A percentile compares a stretch with the other conserved stretches of the same genome.
These are phyloP conservation scores for Aradus depressus DNA, from an alignment of 2,888 invertebrate species.

Conservation along the genomic window DNA sequence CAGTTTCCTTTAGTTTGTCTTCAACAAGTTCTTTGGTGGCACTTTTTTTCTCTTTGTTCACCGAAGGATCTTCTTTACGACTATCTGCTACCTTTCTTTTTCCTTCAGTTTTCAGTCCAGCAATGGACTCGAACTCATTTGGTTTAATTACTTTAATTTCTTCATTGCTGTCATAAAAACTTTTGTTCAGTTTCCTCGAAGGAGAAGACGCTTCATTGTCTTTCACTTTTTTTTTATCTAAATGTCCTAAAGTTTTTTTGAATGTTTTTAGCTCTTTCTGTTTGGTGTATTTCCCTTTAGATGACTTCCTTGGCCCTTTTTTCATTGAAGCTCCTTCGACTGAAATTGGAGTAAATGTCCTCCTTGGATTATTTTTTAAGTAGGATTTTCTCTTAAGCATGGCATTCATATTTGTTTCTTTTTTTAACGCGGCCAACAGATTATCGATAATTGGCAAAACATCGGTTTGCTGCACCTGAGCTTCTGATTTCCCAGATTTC, in stretches of 20 bases:
- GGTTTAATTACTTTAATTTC: background rate
- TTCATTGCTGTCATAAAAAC: background rate
- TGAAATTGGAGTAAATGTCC: too few species aligned
- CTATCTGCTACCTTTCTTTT: background rate
- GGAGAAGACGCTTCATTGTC: too few species aligned
- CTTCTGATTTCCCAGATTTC: too few species aligned
- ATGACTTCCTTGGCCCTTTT: too few species aligned
- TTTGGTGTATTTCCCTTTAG: too few species aligned
- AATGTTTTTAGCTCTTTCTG: too few species aligned
- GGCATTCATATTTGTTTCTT: background rate
- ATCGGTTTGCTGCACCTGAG: too few species aligned
- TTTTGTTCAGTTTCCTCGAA: background rate
- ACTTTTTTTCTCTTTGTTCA: background rate
- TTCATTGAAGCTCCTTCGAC: too few species aligned
- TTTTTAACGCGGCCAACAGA: too few species aligned
- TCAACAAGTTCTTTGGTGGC: background rate
- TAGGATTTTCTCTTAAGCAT: too few species aligned
- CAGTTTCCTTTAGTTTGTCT: background rate
- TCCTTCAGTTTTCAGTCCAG: background rate
- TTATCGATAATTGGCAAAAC: background rate
- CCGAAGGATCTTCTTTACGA: background rate
- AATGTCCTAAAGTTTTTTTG: too few species aligned
- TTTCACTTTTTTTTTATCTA: too few species aligned
- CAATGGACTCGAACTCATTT: background rate
- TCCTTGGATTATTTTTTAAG: background rate